Base-by-base conservation (phyloP, 2,113 vertebrate species). In the Acinonyx jubatus region DNA sequence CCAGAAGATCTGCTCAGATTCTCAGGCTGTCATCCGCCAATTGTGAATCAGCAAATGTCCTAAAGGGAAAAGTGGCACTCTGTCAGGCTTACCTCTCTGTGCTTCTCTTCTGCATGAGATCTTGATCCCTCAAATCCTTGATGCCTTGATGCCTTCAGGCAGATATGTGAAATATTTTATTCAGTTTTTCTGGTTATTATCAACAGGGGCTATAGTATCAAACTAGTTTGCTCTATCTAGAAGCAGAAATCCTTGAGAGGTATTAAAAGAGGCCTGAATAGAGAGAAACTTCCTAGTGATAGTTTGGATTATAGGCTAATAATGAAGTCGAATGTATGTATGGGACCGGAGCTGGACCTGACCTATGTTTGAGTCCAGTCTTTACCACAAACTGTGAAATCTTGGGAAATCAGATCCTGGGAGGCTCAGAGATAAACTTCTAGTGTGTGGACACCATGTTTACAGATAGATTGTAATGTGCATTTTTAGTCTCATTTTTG, bases 241-340 rank as follows among this genome's bases (percentile, higher is more conserved):
- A 96, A 83, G 29, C 7, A 95, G 69, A 96, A 95, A 61, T 93
- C 36, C 79, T 78, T 80, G 18, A 92, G 55, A 85, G 21, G 18
- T 89, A 74, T 76, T 18, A 76, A 36, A 55, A 68, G 65, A 82
- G 85, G 15, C n/a, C 25, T 88, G 57, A 88, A 45, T 69, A 81
- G 57, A 85, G 48, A 73, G 27, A 55, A 55, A 3, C 38, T 95
- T 94, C 52, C 36, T 23, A 68, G 23, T 29, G 7, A 29, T 92
- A 38, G 29, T 79, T 71, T 84, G 55, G 52, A 68, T 82, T 61
- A 48, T 4, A 91, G 65, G 45, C 69, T 87, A 41, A 93, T 38
- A 65, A n/a, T 86, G 50, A 90, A 91, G 23, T 50, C 27, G 48
- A 38, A 65, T 73, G 16, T 57, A 65, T 73, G 16, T 65, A 16